A percentile compares a stretch with the other conserved stretches of the same genome.
These are phyloP conservation scores for Anguilla pacifica DNA, from an alignment of 2,797 vertebrate genomes.

Conservation along the genomic window DNA sequence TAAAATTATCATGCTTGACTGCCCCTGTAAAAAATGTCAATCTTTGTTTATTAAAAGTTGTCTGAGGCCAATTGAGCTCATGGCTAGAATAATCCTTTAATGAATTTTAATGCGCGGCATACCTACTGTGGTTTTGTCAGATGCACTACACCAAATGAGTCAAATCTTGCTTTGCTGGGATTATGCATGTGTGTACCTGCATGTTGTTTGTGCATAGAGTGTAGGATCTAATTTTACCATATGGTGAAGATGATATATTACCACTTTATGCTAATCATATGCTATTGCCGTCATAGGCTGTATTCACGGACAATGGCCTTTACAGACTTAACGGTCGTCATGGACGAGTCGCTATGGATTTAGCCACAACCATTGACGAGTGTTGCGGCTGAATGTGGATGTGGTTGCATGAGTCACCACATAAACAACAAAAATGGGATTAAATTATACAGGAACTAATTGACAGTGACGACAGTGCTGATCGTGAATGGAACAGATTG, in stretches of 20 bases:
- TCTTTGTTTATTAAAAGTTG: slow-evolving; percentile 12
- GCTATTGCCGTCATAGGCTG: not conserved
- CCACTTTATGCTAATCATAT: not conserved
- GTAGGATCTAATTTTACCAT: not conserved
- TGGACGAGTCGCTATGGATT: not conserved
- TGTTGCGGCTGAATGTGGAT: not conserved
- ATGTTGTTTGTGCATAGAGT: not conserved
- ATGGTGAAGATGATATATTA: not conserved
- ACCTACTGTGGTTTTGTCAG: not conserved
- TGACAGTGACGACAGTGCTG: not conserved
- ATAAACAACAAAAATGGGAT: not conserved
- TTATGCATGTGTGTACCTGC: not conserved
- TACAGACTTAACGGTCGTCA: not conserved
- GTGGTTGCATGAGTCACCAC: not conserved
- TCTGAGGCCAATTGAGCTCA: not conserved
- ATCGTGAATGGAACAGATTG: not conserved
- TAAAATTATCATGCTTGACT: not conserved
- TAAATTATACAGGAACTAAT: not conserved
- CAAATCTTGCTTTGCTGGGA: not conserved
- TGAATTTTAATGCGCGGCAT: not conserved
- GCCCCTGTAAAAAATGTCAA: slow-evolving; percentile 5
- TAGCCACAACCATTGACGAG: not conserved
- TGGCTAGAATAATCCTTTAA: not conserved
- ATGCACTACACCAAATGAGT: not conserved
- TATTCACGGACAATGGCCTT: too few relatives aligned